These are phyloP conservation scores for Lophius piscatorius DNA, from an alignment of 2,113 vertebrate genomes.

Conservation along the genomic window DNA sequence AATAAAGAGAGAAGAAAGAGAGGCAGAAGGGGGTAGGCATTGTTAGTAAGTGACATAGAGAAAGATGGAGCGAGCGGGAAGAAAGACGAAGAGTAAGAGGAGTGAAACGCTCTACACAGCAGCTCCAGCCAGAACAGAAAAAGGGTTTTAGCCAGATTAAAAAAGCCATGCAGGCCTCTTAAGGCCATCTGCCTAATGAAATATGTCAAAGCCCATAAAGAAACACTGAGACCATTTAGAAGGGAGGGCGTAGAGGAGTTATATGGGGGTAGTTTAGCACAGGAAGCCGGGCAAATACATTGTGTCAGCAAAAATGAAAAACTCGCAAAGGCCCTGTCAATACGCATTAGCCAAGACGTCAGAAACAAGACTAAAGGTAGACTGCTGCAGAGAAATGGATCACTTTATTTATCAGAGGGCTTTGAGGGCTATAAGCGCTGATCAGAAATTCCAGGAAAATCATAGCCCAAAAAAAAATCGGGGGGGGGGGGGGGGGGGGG, in stretches of 20 bases:
- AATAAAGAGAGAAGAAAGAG: slow-evolving; percentile 7
- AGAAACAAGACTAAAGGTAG: slow-evolving; percentile 17
- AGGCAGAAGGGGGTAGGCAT: slow-evolving; percentile 8
- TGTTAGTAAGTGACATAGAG: slow-evolving; percentile 31
- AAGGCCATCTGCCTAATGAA: slow-evolving; percentile 95
- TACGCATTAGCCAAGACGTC: slow-evolving; percentile 84
- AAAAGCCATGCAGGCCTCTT: slow-evolving; percentile 86
- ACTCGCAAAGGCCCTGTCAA: slow-evolving; percentile 89
- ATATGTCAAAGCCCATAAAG: slow-evolving; percentile 95
- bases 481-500: not conserved
- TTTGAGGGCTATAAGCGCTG: slow-evolving; percentile 11
- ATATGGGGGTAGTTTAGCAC: not conserved
- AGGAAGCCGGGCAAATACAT: slow-evolving; percentile 52
- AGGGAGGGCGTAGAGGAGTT: slow-evolving; percentile 75
- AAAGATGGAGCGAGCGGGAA: slow-evolving; percentile 23
- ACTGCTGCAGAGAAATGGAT: slow-evolving; percentile 35
- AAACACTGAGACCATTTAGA: slow-evolving; percentile 85
- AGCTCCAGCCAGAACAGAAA: slow-evolving; percentile 57
- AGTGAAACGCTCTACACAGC: slow-evolving; percentile 39
- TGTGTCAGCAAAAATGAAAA: slow-evolving; percentile 69
- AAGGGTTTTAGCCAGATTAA: slow-evolving; percentile 90
- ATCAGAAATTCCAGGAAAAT: slow-evolving; percentile 51
- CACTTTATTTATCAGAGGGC: slow-evolving; percentile 51
- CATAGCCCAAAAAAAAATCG: not conserved
- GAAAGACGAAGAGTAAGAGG: slow-evolving; percentile 31